phyloP scores from a whole-genome alignment of 2,888 invertebrate genomes.

The Zaprionus obscuricornis region DNA sequence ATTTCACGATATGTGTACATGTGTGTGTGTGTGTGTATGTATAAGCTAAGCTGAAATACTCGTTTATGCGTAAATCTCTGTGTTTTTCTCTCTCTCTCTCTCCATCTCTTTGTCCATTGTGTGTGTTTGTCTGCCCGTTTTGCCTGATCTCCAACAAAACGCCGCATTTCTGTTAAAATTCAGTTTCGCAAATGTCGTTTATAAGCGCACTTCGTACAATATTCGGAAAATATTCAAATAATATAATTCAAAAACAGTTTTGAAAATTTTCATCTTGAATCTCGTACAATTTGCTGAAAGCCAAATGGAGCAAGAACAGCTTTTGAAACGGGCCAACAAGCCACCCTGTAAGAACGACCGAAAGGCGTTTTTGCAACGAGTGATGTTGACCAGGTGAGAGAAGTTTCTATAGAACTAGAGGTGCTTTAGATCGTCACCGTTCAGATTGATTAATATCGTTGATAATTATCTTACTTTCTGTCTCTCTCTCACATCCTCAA shows the following conservation, averaged over 20 bases:
- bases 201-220: constrained; percentile 79
- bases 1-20: constrained; percentile 11
- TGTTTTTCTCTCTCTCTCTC: constrained; percentile 23
- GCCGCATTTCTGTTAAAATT: constrained; percentile 80
- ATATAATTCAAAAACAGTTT: neutral
- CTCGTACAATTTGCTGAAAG: constrained; percentile 27
- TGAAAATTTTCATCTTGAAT: constrained; percentile 13
- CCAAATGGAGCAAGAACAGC: constrained; percentile 78
- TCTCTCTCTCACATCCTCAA: too few species aligned
- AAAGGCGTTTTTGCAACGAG: constrained; percentile 82
- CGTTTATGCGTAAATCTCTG: constrained; percentile 60
- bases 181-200: constrained; percentile 81
- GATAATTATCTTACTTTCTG: too few species aligned
- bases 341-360: constrained; percentile 83
- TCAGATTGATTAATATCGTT: too few species aligned
- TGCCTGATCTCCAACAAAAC: constrained; percentile 76
- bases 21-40: constrained; percentile 20
- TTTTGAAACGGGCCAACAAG: constrained; percentile 77
- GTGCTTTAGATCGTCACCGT: too few species aligned
- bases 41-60: constrained; percentile 55
- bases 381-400: constrained; percentile 83
- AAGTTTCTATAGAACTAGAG: neutral
- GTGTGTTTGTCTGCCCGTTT: constrained; percentile 16
- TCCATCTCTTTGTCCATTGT: constrained; percentile 14
- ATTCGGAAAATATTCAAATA: constrained; percentile 43